Base-by-base conservation (phyloP, 92 coral and sea anemone genomes). In the Paragorgia papillata region DNA sequence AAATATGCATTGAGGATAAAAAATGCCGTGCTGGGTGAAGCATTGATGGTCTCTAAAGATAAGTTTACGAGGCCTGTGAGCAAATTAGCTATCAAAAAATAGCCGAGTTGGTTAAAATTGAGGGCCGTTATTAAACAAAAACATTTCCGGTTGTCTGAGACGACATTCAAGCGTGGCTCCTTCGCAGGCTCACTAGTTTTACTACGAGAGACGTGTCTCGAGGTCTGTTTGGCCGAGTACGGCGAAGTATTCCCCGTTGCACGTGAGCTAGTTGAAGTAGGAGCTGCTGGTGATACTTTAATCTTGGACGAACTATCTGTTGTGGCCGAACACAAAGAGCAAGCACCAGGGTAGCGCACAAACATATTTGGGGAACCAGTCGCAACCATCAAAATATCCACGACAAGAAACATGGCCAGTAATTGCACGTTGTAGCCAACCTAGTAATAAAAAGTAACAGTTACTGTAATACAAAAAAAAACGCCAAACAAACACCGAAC, bases 391-490 rank as follows among this genome's bases (percentile, higher is more conserved):
- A 90, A 17, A n/a, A 93, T 60, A 63, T 93, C 97, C 12, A 76
- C 87, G 22, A 85, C 60, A 32, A 93, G 88, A 63, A 93, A 91
- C 63, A 87, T 74, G 57, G 90, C 46, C 7, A 93, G 88, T 7
- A 93, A 57, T 50, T 88, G 97, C 9, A 88, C 66, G 80, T 88
- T 93, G 84, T 88, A 92, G 26, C 91, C 92, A 82, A 90, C 86
- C 97, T 92, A 83, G 12, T 53, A 80, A 33, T 18, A 53, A 73
- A 71, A 15, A 44, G 21, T 41, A 67, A 12, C 21, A 15, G 21
- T 12, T 35, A 17, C 7, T 25, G 26, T 65, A 65, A 0, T 7
- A 1, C 20, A 2, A 1, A 13, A 34, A 63, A 9, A 10, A 63
- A 3, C 49, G 8, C 29, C 30, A 2, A 60, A 60, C 35, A 28